These are phyloP conservation scores for Prionailurus bengalensis DNA, from an alignment of 2,113 vertebrate species.

Conservation along the genomic window DNA sequence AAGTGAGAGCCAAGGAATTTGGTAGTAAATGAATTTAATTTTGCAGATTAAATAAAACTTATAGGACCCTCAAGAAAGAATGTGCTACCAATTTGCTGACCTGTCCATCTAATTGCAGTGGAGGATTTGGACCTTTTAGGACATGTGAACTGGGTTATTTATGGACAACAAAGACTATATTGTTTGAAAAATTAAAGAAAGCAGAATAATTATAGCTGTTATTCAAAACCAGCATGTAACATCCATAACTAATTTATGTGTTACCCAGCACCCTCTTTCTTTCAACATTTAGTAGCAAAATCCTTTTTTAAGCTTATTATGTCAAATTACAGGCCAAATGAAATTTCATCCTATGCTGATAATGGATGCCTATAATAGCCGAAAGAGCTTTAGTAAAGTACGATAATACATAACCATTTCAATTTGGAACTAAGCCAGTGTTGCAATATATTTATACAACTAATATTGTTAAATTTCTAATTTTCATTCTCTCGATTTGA, in stretches of 20 bases:
- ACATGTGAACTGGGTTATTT: neutral
- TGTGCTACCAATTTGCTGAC: rapidly evolving
- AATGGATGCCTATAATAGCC: conserved; percentile 63
- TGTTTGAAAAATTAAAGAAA: conserved; percentile 41
- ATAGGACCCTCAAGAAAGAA: neutral
- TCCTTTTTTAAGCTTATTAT: conserved; percentile 63
- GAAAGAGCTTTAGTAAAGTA: conserved; percentile 77
- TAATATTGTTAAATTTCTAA: conserved; percentile 80
- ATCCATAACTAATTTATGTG: neutral
- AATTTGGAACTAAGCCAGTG: conserved; percentile 77
- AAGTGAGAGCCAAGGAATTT: conserved; percentile 43
- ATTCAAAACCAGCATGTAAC: neutral
- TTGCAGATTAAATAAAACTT: neutral
- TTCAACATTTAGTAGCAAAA: conserved; percentile 54
- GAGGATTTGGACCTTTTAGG: neutral
- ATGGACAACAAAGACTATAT: neutral
- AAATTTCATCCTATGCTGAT: conserved; percentile 48
- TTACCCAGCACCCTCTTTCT: neutral
- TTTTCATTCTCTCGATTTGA: conserved; percentile 80
- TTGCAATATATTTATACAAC: conserved; percentile 74
- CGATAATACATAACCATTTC: conserved; percentile 68
- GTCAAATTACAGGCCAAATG: conserved; percentile 52
- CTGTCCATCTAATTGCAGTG: neutral
- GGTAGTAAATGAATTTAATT: neutral
- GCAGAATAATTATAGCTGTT: neutral